phyloP scores from a whole-genome alignment of 2,113 vertebrate genomes.

The Solea solea region DNA sequence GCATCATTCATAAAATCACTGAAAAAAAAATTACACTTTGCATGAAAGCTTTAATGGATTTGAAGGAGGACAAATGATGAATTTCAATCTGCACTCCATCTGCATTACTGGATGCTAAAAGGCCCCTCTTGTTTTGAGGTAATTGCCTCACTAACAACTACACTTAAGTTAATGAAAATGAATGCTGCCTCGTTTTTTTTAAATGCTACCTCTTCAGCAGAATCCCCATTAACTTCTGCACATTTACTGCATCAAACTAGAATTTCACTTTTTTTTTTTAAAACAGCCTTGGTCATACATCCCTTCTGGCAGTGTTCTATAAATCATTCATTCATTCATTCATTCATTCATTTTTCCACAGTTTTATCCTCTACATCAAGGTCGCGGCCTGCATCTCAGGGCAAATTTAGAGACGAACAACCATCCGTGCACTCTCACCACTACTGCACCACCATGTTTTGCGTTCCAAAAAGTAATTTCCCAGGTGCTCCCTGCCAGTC shows the following conservation, averaged over 20 bases:
- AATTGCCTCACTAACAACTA: not conserved
- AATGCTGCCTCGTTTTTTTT: too few species aligned
- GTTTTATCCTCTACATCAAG: too few species aligned
- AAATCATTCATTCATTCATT: too few species aligned
- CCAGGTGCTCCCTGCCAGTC: not conserved
- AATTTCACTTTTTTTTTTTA: not conserved
- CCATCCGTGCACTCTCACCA: too few species aligned
- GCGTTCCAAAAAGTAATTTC: slow-evolving; percentile 13
- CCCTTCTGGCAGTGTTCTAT: not conserved
- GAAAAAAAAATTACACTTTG: not conserved
- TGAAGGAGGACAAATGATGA: not conserved
- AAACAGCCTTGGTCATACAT: not conserved
- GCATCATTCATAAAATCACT: not conserved
- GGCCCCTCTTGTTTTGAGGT: not conserved
- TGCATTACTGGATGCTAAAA: not conserved
- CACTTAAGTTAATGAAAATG: too few species aligned
- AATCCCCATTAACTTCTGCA: slow-evolving; percentile 14
- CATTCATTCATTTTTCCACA: too few species aligned
- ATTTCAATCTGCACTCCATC: not conserved
- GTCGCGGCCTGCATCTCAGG: too few species aligned
- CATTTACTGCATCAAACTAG: slow-evolving; percentile 7
- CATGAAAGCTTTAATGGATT: not conserved
- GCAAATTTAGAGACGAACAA: too few species aligned
- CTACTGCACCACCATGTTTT: not conserved
- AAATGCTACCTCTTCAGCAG: not conserved